These are phyloP conservation scores for Lutjanus argentimaculatus DNA, from an alignment of 2,797 vertebrate species.

Conservation along the genomic window DNA sequence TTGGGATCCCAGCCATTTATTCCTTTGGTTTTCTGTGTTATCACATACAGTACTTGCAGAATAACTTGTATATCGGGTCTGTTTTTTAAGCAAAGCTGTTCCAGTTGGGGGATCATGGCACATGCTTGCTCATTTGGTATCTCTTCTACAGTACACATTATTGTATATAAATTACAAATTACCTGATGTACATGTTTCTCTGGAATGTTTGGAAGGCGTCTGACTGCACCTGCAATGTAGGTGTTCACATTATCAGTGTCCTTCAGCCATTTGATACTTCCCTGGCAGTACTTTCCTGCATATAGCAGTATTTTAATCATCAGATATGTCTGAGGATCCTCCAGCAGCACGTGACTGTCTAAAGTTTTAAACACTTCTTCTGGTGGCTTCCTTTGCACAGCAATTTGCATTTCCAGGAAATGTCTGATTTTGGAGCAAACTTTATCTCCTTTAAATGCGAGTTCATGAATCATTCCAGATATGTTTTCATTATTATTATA, in stretches of 20 bases:
- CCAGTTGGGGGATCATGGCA: too few relatives aligned
- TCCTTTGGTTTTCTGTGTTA: conserved; percentile 52
- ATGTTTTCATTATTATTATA: conserved; percentile 29
- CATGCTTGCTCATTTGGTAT: too few relatives aligned
- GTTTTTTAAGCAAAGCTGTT: too few relatives aligned
- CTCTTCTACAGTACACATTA: conserved; percentile 60
- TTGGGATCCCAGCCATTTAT: conserved; percentile 16
- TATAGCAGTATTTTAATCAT: not conserved
- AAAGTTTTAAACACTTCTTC: conserved; percentile 41
- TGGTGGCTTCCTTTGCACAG: accelerated
- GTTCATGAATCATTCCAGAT: not conserved
- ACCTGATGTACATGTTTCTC: accelerated
- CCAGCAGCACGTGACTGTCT: conserved; percentile 55
- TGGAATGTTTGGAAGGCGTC: not conserved
- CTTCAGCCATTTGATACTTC: conserved; percentile 67
- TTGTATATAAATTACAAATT: conserved; percentile 23
- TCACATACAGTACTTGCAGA: too few relatives aligned
- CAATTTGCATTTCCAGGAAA: conserved; percentile 11
- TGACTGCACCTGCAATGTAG: conserved; percentile 33
- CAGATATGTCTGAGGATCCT: conserved; percentile 31
- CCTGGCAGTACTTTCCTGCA: conserved; percentile 29
- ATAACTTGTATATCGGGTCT: accelerated
- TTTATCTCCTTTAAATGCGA: conserved; percentile 35
- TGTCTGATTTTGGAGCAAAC: not conserved
- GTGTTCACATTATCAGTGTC: conserved; percentile 38